Base-by-base conservation (phyloP, 2,888 invertebrate species). In the Clepsis dumicolana region DNA sequence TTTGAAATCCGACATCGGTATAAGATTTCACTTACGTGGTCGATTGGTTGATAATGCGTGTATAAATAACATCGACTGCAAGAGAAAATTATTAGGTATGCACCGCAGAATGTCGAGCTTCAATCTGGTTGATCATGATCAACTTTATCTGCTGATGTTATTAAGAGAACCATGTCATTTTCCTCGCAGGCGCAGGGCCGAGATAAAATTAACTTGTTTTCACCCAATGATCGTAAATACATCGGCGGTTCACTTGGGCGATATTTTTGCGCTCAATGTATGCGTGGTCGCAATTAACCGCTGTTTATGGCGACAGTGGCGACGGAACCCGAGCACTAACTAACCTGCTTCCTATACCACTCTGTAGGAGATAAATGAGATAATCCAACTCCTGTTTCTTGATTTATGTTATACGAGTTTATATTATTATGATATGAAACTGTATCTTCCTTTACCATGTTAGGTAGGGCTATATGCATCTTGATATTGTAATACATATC, bases 211-310 rank as follows among this genome's bases (percentile, higher is more conserved):
- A 71, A 72, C 63, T 64, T 64, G 68, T 68, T 73, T 69, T 64
- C 65, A 70, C 63, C 61, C 72, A 64, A 70, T 66, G 50, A 64
- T 70, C 71, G 71, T 74, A 74, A 77, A 74, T 65, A 72, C 44
- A 63, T 56, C 61, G 32, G 16, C 65, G 71, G 72, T 75, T 71
- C 74, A 76, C 73, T 75, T 73, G 56, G 66, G 59, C 52, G 62
- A 77, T 79, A 77, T 80, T 81, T 81, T 77, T 78, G 80, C 72
- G 70, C 79, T 68, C 75, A 79, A 82, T 84, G 73, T 80, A 81
- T 83, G 74, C 71, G 67, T 72, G 72, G 74, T 71, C 66, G 75
- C 76, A 80, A 76, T 80, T 75, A 78, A 72, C 82, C 80, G 80
- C 79, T 77, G 74, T 72, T 67, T 74, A 77, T 75, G 74, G 71